Conservation (phyloP, 1,140 invertebrate species). For the Drosophila pachea region DNA sequence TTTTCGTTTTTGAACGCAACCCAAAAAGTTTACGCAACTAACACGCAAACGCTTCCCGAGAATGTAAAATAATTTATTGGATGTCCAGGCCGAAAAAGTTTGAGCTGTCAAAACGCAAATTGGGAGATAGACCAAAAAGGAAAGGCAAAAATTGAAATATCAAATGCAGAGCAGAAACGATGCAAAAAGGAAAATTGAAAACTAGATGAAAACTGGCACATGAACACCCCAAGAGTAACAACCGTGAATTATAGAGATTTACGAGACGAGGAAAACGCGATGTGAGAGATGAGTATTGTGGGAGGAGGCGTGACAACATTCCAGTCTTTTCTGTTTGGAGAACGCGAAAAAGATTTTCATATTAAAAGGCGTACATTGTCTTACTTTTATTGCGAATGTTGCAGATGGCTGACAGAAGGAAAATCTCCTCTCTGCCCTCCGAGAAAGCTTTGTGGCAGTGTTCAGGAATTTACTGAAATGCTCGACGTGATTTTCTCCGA, state of each 20-base stretch:
- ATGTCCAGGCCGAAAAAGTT: constrained; percentile 10
- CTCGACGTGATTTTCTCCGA: constrained; percentile 13
- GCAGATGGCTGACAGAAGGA: constrained; percentile 21
- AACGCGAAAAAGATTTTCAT: constrained; percentile 31
- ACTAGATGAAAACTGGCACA: constrained; percentile 22
- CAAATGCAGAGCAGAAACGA: background rate
- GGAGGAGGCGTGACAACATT: constrained; percentile 14
- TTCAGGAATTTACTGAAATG: constrained; percentile 27
- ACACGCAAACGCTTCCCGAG: constrained; percentile 2
- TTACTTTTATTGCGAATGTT: constrained; percentile 30
- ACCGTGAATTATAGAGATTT: constrained; percentile 33
- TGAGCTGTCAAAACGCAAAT: constrained; percentile 22
- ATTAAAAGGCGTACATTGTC: constrained; percentile 42
- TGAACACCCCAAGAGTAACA: constrained; percentile 1
- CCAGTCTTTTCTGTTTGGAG: background rate
- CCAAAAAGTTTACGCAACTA: constrained; percentile 10
- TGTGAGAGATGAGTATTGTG: background rate
- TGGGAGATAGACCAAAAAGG: constrained; percentile 1
- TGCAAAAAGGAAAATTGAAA: constrained; percentile 18
- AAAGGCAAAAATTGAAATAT: constrained; percentile 4
- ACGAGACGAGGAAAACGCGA: background rate
- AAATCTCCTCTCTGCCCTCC: background rate
- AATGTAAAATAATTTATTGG: constrained; percentile 17
- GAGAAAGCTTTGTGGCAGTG: constrained; percentile 20
- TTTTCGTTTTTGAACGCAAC: background rate